Percentiles rank a stretch among this genome's conserved stretches.
These are phyloP conservation scores for Myiagra hebetior DNA, from an alignment of 2,113 vertebrate species.

Conservation along the genomic window DNA sequence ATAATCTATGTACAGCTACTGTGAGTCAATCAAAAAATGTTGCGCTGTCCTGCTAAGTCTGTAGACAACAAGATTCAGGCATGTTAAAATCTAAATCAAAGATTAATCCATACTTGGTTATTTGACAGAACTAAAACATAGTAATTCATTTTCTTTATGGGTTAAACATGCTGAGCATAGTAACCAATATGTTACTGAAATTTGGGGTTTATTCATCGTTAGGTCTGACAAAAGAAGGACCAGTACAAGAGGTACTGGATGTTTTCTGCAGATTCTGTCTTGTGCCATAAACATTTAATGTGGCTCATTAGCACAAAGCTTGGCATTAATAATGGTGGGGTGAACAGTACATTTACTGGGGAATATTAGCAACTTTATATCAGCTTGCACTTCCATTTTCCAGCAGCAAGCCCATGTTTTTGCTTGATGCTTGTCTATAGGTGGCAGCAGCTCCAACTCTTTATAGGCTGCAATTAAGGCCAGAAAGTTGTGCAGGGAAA, in stretches of 20 bases:
- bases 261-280: neutral
- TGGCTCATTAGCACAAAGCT: neutral
- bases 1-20: constrained; percentile 39
- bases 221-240: neutral
- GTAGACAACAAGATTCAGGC: constrained; percentile 43
- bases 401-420: neutral
- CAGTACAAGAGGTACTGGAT: neutral
- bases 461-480: neutral
- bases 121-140: constrained; percentile 56
- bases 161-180: constrained; percentile 33
- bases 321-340: neutral
- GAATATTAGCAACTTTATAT: neutral
- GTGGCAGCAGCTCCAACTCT: constrained; percentile 47
- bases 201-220: constrained; percentile 38
- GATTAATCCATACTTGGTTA: constrained; percentile 67
- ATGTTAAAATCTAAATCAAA: constrained; percentile 65
- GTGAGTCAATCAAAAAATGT: constrained; percentile 41
- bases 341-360: neutral
- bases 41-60: constrained; percentile 11
- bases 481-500: neutral
- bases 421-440: constrained; percentile 6
- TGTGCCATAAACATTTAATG: neutral
- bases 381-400: neutral
- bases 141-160: constrained; percentile 63
- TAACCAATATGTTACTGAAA: constrained; percentile 37